phyloP scores from a whole-genome alignment of 2,113 vertebrate species.

The Nestor notabilis region DNA sequence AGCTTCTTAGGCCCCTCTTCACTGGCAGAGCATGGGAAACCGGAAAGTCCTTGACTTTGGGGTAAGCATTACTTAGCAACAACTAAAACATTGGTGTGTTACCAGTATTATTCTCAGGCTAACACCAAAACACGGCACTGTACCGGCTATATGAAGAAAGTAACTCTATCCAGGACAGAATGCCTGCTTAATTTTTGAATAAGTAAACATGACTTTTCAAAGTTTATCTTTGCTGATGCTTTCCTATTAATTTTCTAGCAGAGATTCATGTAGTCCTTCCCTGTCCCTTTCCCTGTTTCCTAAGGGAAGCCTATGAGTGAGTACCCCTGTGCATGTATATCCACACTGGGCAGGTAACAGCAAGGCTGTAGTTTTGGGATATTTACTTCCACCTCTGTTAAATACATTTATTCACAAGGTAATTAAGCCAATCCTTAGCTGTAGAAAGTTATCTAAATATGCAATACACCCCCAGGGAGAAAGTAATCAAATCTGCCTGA shows the following conservation, averaged over 20 bases:
- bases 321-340: rapidly evolving
- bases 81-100: neutral
- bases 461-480: neutral
- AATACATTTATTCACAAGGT: neutral
- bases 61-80: neutral
- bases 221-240: neutral
- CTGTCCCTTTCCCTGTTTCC: neutral
- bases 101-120: neutral
- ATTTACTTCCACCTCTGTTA: neutral
- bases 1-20: neutral
- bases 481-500: neutral
- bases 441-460: neutral
- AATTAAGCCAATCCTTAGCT: neutral
- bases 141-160: neutral
- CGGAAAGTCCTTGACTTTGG: neutral
- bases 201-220: neutral
- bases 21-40: neutral
- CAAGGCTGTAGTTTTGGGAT: neutral
- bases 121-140: neutral
- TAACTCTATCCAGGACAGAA: neutral
- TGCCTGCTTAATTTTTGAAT: neutral
- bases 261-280: neutral
- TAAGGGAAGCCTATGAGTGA: rapidly evolving
- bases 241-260: neutral
- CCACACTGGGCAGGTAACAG: neutral